These are phyloP conservation scores for Rhineura floridana DNA, from an alignment of 2,113 vertebrate species.

Conservation along the genomic window DNA sequence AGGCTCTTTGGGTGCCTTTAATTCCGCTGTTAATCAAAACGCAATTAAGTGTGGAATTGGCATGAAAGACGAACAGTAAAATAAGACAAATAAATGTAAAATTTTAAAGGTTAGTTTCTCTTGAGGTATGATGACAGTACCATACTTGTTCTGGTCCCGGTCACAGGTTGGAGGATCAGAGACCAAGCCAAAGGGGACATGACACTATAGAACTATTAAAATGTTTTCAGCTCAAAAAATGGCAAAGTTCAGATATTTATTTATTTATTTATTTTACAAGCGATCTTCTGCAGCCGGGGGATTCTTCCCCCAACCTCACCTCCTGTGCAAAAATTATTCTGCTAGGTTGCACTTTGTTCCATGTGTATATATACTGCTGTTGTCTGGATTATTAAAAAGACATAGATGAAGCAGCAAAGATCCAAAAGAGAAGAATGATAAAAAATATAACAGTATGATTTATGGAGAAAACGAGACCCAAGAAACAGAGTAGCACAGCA, in stretches of 20 bases:
- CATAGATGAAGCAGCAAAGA: not conserved
- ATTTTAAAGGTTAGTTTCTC: not conserved
- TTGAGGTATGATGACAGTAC: not conserved
- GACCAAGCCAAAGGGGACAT: not conserved
- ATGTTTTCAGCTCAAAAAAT: not conserved
- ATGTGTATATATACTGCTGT: no score
- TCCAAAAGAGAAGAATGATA: not conserved
- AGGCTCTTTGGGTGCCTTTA: not conserved
- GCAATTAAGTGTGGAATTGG: not conserved
- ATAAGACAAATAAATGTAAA: not conserved
- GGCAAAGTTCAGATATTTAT: not conserved
- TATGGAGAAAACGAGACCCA: not conserved
- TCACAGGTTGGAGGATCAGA: not conserved
- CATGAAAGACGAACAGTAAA: not conserved
- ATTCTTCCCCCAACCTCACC: no score
- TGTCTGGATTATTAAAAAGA: not conserved
- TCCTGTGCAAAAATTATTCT: not conserved
- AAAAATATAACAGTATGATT: not conserved
- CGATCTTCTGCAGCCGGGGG: not conserved
- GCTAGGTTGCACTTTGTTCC: not conserved
- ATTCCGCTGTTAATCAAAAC: not conserved
- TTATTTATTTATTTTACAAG: not conserved
- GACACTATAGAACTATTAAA: not conserved
- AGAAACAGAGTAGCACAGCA: not conserved
- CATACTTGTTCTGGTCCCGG: not conserved